Percentiles rank a stretch among this genome's conserved stretches.
phyloP scores from a whole-genome alignment of 2,888 invertebrate species.

The Chorisops tibialis region DNA sequence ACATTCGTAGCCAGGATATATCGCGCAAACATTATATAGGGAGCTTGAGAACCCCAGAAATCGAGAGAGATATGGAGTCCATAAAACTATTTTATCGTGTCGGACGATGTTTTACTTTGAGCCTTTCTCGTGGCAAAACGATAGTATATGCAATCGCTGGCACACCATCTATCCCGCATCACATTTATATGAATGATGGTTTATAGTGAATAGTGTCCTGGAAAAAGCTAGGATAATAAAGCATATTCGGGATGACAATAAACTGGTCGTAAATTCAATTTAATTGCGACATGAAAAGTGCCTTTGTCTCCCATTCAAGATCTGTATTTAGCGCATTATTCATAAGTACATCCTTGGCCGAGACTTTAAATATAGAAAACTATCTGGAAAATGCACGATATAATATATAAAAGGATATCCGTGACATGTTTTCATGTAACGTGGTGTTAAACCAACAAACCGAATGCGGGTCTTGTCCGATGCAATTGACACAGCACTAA shows the following conservation, averaged over 20 bases:
- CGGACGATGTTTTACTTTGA: not conserved
- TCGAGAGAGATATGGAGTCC: not conserved
- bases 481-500: not conserved
- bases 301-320: constrained; percentile 36
- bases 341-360: too few relatives aligned
- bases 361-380: too few relatives aligned
- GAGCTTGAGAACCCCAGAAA: too few relatives aligned
- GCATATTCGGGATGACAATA: constrained; percentile 31
- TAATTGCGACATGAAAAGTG: constrained; percentile 28
- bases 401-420: not conserved
- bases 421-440: not conserved
- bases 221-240: constrained; percentile 15
- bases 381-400: not conserved
- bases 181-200: not conserved
- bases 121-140: not conserved
- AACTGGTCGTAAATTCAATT: constrained; percentile 28
- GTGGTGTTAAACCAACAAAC: not conserved
- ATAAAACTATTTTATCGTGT: constrained; percentile 15
- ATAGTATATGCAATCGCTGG: not conserved
- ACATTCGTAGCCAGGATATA: not conserved
- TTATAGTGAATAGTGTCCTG: not conserved
- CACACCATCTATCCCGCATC: not conserved
- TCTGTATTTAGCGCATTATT: too few relatives aligned
- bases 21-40: too few relatives aligned
- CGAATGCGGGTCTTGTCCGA: not conserved